Conservation (phyloP, 30 jellyfish, hydroid and myxozoan species). For the Sanderia malayensis region DNA sequence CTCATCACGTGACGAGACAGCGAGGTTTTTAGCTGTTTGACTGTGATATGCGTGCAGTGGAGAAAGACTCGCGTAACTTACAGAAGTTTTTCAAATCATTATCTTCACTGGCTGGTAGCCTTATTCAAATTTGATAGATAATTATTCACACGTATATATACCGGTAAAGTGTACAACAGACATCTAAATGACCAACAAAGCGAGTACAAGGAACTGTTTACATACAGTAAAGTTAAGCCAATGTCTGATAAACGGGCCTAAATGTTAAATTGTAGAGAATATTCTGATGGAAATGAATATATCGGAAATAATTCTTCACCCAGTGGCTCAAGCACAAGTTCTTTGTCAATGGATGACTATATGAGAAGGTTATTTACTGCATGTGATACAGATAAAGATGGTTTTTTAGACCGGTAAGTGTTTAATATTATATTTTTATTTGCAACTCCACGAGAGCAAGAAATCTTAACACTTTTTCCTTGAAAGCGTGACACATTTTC, state of each 20-base stretch:
- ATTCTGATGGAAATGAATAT: conserved; percentile 31
- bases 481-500: no score
- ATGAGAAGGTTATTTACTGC: conserved; percentile 75
- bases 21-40: no score
- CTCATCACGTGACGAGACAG: conserved; percentile 29
- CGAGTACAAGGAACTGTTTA: neutral
- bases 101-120: no score
- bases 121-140: no score
- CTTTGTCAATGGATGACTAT: conserved; percentile 72
- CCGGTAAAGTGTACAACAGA: neutral
- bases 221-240: neutral
- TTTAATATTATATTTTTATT: no score
- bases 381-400: conserved; percentile 92
- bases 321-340: conserved; percentile 33
- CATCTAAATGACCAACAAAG: neutral
- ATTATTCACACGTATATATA: no score
- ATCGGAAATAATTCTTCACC: conserved; percentile 11
- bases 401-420: conserved; percentile 81
- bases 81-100: no score
- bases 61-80: no score
- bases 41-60: no score
- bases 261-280: neutral
- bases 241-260: conserved; percentile 1
- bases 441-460: no score
- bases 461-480: no score